phyloP scores from a whole-genome alignment of 2,888 invertebrate species.

The Amiota mariae region DNA sequence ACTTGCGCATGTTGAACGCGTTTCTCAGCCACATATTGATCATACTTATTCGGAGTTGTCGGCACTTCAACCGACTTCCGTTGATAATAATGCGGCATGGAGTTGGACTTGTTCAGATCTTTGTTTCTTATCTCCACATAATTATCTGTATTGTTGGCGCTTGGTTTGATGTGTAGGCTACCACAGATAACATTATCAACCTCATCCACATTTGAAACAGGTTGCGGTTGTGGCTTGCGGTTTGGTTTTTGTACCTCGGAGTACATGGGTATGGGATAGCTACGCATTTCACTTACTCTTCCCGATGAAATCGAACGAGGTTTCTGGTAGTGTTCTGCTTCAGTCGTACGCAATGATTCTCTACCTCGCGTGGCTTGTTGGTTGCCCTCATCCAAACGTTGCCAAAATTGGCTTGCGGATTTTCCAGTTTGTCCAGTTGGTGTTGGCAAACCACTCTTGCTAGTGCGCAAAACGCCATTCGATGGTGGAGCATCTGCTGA shows the following conservation, averaged over 20 bases:
- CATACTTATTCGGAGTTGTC: slow-evolving; percentile 69
- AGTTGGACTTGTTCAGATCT: slow-evolving; percentile 66
- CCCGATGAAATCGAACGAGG: slow-evolving; percentile 71
- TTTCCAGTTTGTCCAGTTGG: slow-evolving; percentile 22
- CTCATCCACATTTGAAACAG: slow-evolving; percentile 42
- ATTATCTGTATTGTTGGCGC: slow-evolving; percentile 57
- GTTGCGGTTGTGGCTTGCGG: slow-evolving; percentile 36
- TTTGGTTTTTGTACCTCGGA: slow-evolving; percentile 71
- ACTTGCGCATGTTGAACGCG: slow-evolving; percentile 64
- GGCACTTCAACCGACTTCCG: slow-evolving; percentile 63
- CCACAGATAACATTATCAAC: slow-evolving; percentile 66
- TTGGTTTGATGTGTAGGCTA: slow-evolving; percentile 69
- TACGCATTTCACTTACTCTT: slow-evolving; percentile 60
- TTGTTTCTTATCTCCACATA: slow-evolving; percentile 69
- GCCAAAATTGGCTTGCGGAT: slow-evolving; percentile 79
- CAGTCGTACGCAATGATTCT: slow-evolving; percentile 41
- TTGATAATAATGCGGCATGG: slow-evolving; percentile 72
- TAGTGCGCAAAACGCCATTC: slow-evolving; percentile 66
- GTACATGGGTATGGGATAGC: slow-evolving; percentile 68
- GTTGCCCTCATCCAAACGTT: slow-evolving; percentile 77
- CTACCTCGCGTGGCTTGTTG: slow-evolving; percentile 62
- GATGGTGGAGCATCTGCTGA: slow-evolving; percentile 48
- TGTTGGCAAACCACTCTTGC: slow-evolving; percentile 67
- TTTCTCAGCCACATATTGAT: slow-evolving; percentile 71
- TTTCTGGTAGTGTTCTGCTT: slow-evolving; percentile 47